Conservation (phyloP, 2,888 invertebrate genomes). For the Athripsodes cinereus region DNA sequence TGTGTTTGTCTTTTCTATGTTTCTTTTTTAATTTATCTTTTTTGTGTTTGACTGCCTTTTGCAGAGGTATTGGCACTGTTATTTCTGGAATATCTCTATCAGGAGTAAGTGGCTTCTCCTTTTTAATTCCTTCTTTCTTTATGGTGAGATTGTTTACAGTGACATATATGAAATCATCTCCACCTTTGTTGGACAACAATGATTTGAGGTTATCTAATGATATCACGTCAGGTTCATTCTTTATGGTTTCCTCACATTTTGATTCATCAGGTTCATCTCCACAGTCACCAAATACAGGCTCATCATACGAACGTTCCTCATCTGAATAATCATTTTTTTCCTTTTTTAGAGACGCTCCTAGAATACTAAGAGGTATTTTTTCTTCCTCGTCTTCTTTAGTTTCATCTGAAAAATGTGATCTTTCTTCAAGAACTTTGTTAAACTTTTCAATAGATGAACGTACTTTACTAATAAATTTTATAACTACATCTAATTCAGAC, state of each 20-base stretch:
- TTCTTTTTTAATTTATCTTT: neutral
- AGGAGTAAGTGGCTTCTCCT: neutral
- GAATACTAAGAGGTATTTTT: constrained; percentile 11
- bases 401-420: neutral
- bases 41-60: neutral
- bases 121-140: neutral
- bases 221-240: constrained; percentile 1
- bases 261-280: neutral
- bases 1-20: neutral
- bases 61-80: neutral
- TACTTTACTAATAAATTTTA: constrained; percentile 17
- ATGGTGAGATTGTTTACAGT: constrained; percentile 4
- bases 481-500: constrained; percentile 11
- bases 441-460: constrained; percentile 15
- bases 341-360: constrained; percentile 14
- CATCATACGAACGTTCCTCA: constrained; percentile 2
- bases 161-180: neutral
- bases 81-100: neutral
- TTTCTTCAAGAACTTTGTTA: neutral
- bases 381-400: constrained; percentile 11
- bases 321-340: constrained; percentile 13
- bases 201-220: constrained; percentile 4
- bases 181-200: neutral
- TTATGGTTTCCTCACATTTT: neutral
- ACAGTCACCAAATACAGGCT: neutral